These are phyloP conservation scores for Esperia sulphurella DNA, from an alignment of 2,888 invertebrate species.

Conservation along the genomic window DNA sequence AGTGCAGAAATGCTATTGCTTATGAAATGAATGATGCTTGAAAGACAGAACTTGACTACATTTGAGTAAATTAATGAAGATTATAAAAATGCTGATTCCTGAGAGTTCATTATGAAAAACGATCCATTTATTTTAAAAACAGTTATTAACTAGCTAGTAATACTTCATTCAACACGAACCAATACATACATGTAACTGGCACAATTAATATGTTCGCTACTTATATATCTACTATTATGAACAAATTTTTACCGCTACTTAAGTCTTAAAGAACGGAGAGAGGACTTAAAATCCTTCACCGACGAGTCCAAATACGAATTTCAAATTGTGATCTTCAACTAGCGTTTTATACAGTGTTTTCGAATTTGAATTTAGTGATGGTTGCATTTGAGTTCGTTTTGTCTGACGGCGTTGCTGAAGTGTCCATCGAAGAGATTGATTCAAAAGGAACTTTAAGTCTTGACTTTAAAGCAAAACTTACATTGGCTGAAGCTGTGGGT, in stretches of 20 bases:
- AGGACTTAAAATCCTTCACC: slow-evolving; percentile 75
- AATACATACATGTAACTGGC: slow-evolving; percentile 42
- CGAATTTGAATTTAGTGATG: slow-evolving; percentile 49
- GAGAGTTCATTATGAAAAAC: slow-evolving; percentile 10
- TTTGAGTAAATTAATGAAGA: too few relatives aligned
- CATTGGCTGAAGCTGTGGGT: slow-evolving; percentile 45
- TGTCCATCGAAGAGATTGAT: slow-evolving; percentile 32
- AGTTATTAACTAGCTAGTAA: slow-evolving; percentile 35
- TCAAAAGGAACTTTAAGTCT: slow-evolving; percentile 35
- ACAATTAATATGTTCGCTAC: slow-evolving; percentile 68
- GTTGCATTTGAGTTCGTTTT: slow-evolving; percentile 48
- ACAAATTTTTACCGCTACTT: slow-evolving; percentile 70
- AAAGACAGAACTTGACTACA: too few relatives aligned
- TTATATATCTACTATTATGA: slow-evolving; percentile 59
- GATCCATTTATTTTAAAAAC: slow-evolving; percentile 39
- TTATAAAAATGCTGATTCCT: too few relatives aligned
- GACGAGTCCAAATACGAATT: slow-evolving; percentile 73
- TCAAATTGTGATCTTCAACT: slow-evolving; percentile 70
- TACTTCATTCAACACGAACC: slow-evolving; percentile 41
- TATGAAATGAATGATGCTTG: too few relatives aligned
- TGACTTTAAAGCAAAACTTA: slow-evolving; percentile 37
- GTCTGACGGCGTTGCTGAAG: slow-evolving; percentile 37
- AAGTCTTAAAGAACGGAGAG: slow-evolving; percentile 65
- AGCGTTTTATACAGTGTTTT: slow-evolving; percentile 43
- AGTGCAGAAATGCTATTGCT: too few relatives aligned